A percentile compares a stretch with the other conserved stretches of the same genome.
Conservation (phyloP, 2,888 invertebrate species). For the Ypsolopha sequella region DNA sequence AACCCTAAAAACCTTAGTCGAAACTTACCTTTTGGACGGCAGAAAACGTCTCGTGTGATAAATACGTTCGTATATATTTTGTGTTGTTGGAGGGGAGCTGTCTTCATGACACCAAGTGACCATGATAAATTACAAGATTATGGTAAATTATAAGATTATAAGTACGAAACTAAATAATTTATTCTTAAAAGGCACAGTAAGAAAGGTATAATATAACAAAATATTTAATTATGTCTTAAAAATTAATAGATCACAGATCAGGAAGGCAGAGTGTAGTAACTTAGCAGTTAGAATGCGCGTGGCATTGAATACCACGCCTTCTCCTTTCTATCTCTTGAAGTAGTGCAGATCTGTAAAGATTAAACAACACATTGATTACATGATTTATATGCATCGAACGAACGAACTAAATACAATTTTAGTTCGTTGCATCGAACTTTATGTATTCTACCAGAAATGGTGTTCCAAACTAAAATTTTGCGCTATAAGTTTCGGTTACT, state of each 20-base stretch:
- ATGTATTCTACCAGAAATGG: too few species aligned
- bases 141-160: neutral
- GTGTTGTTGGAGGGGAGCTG: too few species aligned
- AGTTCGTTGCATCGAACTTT: too few species aligned
- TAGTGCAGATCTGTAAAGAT: conserved; percentile 76
- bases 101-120: too few species aligned
- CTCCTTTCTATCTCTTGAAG: conserved; percentile 81
- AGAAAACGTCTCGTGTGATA: too few species aligned
- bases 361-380: neutral
- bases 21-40: too few species aligned
- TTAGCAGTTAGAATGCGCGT: conserved; percentile 52
- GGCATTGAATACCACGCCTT: conserved; percentile 52
- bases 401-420: too few species aligned
- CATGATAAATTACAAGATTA: neutral
- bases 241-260: conserved; percentile 53
- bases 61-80: too few species aligned
- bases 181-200: conserved; percentile 7
- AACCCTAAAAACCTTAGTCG: too few species aligned
- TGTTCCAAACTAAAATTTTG: too few species aligned
- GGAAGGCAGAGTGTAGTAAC: conserved; percentile 34
- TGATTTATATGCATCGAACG: neutral
- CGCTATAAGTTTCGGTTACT: too few species aligned
- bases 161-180: conserved; percentile 5
- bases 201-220: conserved; percentile 2
- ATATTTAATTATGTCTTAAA: conserved; percentile 4